Evolutionary conservation across 2,888 invertebrate genomes (phyloP).

Genomic region (Eristalis pertinax): DNA sequence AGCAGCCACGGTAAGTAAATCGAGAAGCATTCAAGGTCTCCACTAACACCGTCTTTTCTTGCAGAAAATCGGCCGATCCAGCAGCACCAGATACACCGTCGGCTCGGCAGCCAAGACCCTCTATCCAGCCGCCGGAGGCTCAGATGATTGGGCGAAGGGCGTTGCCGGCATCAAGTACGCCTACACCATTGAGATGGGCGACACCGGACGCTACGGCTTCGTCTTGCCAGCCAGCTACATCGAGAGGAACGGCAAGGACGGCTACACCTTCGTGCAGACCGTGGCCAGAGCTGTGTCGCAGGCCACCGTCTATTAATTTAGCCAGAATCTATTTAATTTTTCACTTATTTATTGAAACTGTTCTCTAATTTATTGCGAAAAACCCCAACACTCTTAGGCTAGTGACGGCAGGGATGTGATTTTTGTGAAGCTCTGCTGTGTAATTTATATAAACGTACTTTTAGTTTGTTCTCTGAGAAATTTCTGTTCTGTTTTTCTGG

Average conservation of each 20-base stretch:
- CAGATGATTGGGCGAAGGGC: conserved; percentile 96
- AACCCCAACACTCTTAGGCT: conserved; percentile 17
- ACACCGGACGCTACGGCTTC: conserved; percentile 92
- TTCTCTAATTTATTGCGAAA: conserved; percentile 44
- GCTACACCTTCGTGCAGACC: conserved; percentile 87
- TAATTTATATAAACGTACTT: conserved; percentile 9
- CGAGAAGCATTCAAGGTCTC: background rate
- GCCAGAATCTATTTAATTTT: conserved; percentile 26
- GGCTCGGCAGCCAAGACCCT: conserved; percentile 90
- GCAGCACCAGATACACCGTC: conserved; percentile 87
- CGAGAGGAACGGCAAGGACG: conserved; percentile 88
- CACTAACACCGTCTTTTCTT: conserved; percentile 52
- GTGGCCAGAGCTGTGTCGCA: conserved; percentile 83
- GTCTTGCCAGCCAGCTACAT: conserved; percentile 91
- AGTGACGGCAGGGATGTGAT: conserved; percentile 20
- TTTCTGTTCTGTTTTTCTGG: background rate
- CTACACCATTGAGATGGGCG: conserved; percentile 94
- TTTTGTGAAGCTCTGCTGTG: conserved; percentile 1
- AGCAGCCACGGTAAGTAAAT: conserved; percentile 83
- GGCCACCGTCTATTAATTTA: conserved; percentile 73
- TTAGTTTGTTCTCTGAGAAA: background rate
- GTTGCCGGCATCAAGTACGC: conserved; percentile 91
- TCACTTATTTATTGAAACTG: conserved; percentile 59
- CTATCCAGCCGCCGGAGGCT: conserved; percentile 91
- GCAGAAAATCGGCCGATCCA: conserved; percentile 84